These are phyloP conservation scores for Ptychodera flava DNA, from an alignment of 35 echinoderm and acorn worm genomes.

Conservation along the genomic window DNA sequence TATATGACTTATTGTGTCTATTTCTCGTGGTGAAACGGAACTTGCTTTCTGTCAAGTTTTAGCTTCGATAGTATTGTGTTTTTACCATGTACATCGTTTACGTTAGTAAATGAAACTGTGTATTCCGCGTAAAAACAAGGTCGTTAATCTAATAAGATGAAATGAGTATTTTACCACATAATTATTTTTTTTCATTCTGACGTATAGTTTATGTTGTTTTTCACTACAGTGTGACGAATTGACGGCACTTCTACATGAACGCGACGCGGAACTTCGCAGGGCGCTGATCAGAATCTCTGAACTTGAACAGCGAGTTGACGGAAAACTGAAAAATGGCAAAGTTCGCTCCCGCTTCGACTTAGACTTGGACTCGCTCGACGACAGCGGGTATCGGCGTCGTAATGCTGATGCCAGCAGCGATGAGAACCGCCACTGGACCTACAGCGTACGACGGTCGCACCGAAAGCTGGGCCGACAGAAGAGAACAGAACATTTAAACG, in stretches of 20 bases:
- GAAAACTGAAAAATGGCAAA: conserved; percentile 26
- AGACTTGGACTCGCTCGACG: background rate
- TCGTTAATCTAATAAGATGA: background rate
- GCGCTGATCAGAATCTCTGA: conserved; percentile 57
- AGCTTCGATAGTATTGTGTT: too few relatives aligned
- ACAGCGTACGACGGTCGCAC: background rate
- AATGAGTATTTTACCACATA: background rate
- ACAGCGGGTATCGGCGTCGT: background rate
- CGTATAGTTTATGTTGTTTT: too few relatives aligned
- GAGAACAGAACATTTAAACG: background rate
- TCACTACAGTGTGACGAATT: conserved; percentile 63
- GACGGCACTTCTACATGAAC: conserved; percentile 31
- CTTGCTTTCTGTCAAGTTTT: too few relatives aligned
- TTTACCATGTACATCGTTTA: too few relatives aligned
- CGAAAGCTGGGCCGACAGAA: background rate
- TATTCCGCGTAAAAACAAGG: background rate
- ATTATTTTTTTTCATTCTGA: background rate
- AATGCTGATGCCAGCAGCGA: background rate
- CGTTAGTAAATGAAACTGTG: background rate
- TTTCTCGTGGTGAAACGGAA: too few relatives aligned
- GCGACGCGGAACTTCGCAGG: conserved; percentile 51
- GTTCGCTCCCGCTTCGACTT: background rate
- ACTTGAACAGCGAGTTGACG: conserved; percentile 45
- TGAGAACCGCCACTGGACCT: background rate
- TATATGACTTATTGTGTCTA: too few relatives aligned